Base-by-base conservation (phyloP, 2,888 invertebrate genomes). In the Choreutis nemorana region DNA sequence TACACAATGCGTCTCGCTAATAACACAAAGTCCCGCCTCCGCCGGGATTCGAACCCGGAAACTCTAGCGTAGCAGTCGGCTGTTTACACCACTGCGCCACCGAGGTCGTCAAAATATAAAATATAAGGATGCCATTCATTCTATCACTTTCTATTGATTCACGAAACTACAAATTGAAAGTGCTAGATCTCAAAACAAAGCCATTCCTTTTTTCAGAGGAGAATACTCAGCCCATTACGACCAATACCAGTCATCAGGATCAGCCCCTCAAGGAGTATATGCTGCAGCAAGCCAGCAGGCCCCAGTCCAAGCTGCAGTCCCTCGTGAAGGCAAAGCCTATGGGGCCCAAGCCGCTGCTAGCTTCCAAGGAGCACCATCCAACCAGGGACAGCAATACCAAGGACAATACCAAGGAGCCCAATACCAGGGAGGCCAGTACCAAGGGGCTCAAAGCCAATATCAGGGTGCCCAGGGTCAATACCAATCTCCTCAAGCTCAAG, bases 301-400 rank as follows among this genome's bases (percentile, higher is more conserved):
- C 2, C 40, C 44, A 26, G 11, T 16, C 30, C 39, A 2, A 37
- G 42, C 26, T 10, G 26, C 30, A 8, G 44, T 45, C 33, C 33
- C 40, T 14, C 57, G 60, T 28, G 53, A 58, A 33, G 55, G 47
- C 35, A 57, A 50, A 29, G 52, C 57, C 1, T 42, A 42, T 29
- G 14, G 29, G 29, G 37, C 38, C 15, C 40, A 49, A 21, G 33
- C 44, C 5, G 45, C 48, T 32, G 28, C 20, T 39, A 40, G 3
- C 9, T 15, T 14, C 30, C 7, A 28, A 2, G 5, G 23, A 29
- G 23, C 29, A 30, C 23, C 13, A 20, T 18, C 30, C 24, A 14
- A 25, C 24, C 20, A 25, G 25, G 23, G 32, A 2, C 37, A 34
- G n/a, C 40, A 36, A 8, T 26, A 35, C 23, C 25, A 32, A 8